Conservation (phyloP, 2,113 vertebrate genomes). For the Corythornis vintsioides region DNA sequence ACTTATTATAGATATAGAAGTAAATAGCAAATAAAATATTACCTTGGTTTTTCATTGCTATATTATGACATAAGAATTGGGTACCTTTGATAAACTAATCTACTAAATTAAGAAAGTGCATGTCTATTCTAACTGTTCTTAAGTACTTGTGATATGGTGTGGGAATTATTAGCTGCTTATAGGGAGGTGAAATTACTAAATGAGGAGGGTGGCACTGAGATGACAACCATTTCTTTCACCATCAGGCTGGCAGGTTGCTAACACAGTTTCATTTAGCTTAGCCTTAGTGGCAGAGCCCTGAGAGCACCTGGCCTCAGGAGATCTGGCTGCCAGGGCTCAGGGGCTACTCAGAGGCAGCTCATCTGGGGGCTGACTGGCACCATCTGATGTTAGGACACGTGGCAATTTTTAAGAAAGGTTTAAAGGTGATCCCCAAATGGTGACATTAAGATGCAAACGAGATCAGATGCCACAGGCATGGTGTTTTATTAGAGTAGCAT, state of each 20-base stretch:
- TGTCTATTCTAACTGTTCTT: background rate
- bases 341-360: background rate
- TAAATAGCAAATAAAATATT: background rate
- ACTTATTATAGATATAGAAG: background rate
- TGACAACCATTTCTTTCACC: background rate
- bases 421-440: too few relatives aligned
- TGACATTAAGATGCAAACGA: too few relatives aligned
- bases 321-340: background rate
- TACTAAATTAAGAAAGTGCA: background rate
- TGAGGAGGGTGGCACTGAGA: background rate
- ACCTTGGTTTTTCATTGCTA: background rate
- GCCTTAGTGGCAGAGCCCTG: background rate
- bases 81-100: background rate
- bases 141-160: background rate
- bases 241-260: background rate
- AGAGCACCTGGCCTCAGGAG: background rate
- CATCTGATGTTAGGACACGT: too few relatives aligned
- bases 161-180: background rate
- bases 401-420: too few relatives aligned
- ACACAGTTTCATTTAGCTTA: accelerated
- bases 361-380: background rate
- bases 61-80: background rate
- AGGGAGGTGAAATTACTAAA: background rate
- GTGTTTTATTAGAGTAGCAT: too few relatives aligned
- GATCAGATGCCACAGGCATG: too few relatives aligned